Evolutionary conservation across 2,113 vertebrate species (phyloP).

Genomic region (Callionymus lyra): DNA sequence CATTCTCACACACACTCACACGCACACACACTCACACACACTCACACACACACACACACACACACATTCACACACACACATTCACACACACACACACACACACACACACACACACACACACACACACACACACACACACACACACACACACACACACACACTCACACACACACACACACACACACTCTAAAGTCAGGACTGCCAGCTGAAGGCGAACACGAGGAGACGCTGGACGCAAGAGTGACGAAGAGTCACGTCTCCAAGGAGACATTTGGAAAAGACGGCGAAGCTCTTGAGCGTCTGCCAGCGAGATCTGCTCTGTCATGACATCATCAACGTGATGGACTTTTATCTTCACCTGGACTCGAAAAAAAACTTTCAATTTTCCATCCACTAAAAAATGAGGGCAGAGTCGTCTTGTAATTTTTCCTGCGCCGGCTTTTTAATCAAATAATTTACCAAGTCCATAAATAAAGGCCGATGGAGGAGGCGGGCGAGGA

Average conservation of each 20-base stretch:
- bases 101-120: no score
- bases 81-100: no score
- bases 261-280: conserved; percentile 5
- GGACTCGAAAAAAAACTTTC: conserved; percentile 43
- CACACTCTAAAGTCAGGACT: no score
- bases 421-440: conserved; percentile 41
- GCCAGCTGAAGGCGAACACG: conserved; percentile 14
- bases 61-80: conserved; percentile 6
- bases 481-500: conserved; percentile 54
- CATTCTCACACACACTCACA: no score
- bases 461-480: conserved; percentile 70
- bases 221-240: conserved; percentile 11
- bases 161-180: conserved; percentile 10
- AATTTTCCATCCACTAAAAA: conserved; percentile 64
- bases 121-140: no score
- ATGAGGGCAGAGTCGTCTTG: conserved; percentile 49
- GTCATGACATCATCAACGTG: conserved; percentile 62
- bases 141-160: no score
- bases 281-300: conserved; percentile 8
- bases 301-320: conserved; percentile 20
- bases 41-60: conserved; percentile 10
- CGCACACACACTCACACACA: no score
- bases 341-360: conserved; percentile 66
- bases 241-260: conserved; percentile 13
- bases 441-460: conserved; percentile 78